Base-by-base conservation (phyloP, 2,113 vertebrate species). In the Myrmophylax atrothorax region DNA sequence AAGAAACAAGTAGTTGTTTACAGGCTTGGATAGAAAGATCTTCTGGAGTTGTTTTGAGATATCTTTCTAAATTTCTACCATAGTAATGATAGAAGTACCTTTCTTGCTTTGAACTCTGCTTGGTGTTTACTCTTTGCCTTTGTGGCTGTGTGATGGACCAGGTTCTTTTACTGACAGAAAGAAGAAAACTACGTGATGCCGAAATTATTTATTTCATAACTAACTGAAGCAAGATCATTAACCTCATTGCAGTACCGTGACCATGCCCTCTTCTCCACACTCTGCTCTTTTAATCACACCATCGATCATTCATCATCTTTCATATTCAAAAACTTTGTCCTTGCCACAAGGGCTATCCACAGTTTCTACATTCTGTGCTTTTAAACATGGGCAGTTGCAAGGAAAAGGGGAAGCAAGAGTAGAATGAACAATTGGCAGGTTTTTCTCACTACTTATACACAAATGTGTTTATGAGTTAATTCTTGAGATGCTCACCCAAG, bases 121-220 rank as follows among this genome's bases (percentile, higher is more conserved):
- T 59, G 47, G 5, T 67, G 25, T 80, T 69, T 50, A 14, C 15
- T 52, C 50, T 2, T 28, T 79, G 53, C 56, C 28, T 26, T 64
- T 44, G 18, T 15, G 72, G 46, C 22, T 72, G 3, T 37, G 6
- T 31, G 49, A 73, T 19, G 29, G n/a, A n/a, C 23, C 17, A n/a
- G 50, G 12, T 33, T 62, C 33, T 73, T 93, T 40, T n/a, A n/a
- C 33, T 86, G 13, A 55, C 38, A 55, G 59, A 44, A 76, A 66
- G 15, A 0, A 42, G 50, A 67, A 63, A 74, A 16, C 29, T 40
- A 22, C 1, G 1, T 31, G 68, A 29, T 75, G 76, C 47, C 89
- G 86, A 64, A 84, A 88, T 77, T 58, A 63, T 82, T 91, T 94
- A 49, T 95, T 87, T 74, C 55, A 4, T 63, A 59, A 95, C 77